These are phyloP conservation scores for Oppia nitens DNA, from an alignment of 1,140 invertebrate species.

Conservation along the genomic window DNA sequence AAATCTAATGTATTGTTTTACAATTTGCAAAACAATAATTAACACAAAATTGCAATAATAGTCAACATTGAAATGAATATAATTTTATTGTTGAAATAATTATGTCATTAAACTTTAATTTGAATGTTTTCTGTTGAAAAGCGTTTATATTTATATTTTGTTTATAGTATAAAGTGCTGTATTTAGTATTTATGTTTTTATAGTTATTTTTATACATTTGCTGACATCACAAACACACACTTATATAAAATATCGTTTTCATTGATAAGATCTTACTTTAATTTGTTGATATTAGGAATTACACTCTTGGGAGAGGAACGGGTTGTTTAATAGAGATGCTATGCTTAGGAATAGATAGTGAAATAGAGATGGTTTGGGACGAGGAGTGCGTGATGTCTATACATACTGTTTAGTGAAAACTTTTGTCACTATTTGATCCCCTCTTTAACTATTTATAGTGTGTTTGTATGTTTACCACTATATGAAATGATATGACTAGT, in stretches of 20 bases:
- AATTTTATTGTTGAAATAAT: too few relatives aligned
- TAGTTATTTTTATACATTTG: too few relatives aligned
- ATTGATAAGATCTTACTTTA: neutral
- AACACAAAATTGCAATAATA: too few relatives aligned
- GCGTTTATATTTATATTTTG: too few relatives aligned
- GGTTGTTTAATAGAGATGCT: neutral
- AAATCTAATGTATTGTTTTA: too few relatives aligned
- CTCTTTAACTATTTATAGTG: neutral
- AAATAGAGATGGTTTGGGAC: neutral
- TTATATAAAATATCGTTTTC: neutral
- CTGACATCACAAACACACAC: too few relatives aligned
- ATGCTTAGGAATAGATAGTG: neutral
- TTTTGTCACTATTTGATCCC: neutral
- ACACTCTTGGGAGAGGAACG: neutral
- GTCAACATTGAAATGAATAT: too few relatives aligned
- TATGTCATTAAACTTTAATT: too few relatives aligned
- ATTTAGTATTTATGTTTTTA: too few relatives aligned
- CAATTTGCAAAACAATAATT: too few relatives aligned
- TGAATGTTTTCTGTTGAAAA: too few relatives aligned
- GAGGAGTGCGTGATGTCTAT: neutral
- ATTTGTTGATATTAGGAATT: neutral
- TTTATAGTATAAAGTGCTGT: too few relatives aligned
- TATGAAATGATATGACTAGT: neutral
- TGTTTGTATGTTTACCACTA: neutral
- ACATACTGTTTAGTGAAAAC: neutral